phyloP scores from a whole-genome alignment of 2,113 vertebrate genomes.

The Loxodonta africana region DNA sequence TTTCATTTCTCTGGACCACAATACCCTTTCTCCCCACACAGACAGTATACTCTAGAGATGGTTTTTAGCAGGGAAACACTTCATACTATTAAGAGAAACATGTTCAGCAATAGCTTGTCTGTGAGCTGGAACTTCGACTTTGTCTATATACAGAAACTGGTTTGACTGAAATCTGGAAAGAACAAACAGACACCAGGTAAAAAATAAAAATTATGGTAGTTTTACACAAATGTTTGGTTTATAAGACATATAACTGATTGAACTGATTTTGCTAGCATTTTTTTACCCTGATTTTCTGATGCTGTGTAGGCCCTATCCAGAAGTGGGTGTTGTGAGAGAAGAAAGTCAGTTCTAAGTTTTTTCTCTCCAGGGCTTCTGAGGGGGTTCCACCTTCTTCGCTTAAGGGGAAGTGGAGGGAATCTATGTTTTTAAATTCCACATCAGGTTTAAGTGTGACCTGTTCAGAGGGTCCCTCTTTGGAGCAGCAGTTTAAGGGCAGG shows the following conservation, averaged over 20 bases:
- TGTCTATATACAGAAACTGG: constrained; percentile 38
- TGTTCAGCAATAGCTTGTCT: neutral
- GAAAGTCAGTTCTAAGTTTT: neutral
- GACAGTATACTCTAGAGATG: neutral
- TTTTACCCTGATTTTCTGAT: constrained; percentile 13
- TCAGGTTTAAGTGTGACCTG: neutral
- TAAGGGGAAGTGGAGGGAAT: neutral
- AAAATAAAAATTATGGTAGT: constrained; percentile 34
- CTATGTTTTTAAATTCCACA: neutral
- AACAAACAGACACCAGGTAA: neutral
- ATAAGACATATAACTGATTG: neutral
- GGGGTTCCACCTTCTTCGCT: neutral
- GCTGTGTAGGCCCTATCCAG: neutral
- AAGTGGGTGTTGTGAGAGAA: neutral
- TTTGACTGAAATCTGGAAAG: constrained; percentile 55
- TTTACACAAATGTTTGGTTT: neutral
- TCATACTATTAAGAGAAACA: neutral
- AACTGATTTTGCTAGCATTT: constrained; percentile 33
- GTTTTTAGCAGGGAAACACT: neutral
- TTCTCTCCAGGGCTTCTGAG: neutral
- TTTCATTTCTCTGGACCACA: neutral
- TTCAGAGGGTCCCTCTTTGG: neutral
- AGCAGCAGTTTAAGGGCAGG: neutral
- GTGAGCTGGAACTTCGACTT: constrained; percentile 51
- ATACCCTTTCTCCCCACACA: neutral